Base-by-base conservation (phyloP, 2,113 vertebrate species). In the Rhombomys opimus region DNA sequence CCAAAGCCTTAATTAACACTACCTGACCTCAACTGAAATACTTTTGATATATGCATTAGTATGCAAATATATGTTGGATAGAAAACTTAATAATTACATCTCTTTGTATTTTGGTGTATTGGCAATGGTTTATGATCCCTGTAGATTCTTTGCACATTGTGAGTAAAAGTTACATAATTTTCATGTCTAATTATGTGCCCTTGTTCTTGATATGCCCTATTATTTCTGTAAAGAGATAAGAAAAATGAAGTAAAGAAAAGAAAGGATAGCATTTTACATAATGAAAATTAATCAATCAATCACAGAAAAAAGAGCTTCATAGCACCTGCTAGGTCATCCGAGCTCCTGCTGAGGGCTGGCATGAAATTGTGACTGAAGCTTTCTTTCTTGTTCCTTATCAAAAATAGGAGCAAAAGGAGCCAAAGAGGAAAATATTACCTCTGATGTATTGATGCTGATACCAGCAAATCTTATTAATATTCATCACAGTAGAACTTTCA, bases 271-370 rank as follows among this genome's bases (percentile, higher is more conserved):
- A 54, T 67, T 96, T 93, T 88, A 50, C 70, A 93, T 92, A 50
- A 90, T 91, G 57, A 95, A 95, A 92, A 95, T 91, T 81, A 92
- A 90, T 95, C 35, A 94, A 68, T 96, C 93, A 93, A 22, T 94
- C 38, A 93, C n/a, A 89, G 35, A 89, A 35, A 35, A 61, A 93
- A 81, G 59, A 75, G 61, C 0, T 81, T 89, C 35, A 76, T 54
- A 61, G 68, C 12, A 88, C 12, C 57, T 52, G 15, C 41, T 80
- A 87, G 41, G 68, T 78, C 57, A 76, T 59, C 6, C 27, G n/a
- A 38, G 80, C 41, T 94, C 59, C 7, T 38, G 70, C 17, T 30
- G n/a, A 78, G 72, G 68, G 2, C 17, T 84, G 2, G 5, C 41
- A 8, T 76, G 30, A 15, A 46, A 67, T 91, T 94, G 63, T 87